Conservation (phyloP, 2,797 vertebrate species). For the Tachyglossus aculeatus region DNA sequence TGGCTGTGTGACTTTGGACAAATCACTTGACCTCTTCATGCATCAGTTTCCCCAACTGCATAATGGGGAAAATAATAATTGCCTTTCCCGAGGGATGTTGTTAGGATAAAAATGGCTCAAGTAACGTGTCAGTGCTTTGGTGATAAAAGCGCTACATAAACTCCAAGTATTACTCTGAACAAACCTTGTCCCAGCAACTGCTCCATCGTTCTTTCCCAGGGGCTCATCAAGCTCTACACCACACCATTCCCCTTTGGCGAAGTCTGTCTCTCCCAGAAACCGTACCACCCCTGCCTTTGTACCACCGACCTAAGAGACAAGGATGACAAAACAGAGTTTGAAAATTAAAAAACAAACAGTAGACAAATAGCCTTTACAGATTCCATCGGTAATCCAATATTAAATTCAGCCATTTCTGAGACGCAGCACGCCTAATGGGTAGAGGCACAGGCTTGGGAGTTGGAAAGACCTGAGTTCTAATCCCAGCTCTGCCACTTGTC, state of each 20-base stretch:
- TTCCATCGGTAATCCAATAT: accelerated
- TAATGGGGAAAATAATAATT: no score
- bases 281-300: conserved; percentile 97
- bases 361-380: background rate
- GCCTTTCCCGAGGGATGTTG: background rate
- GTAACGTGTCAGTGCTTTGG: no score
- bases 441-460: no score
- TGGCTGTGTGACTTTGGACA: no score
- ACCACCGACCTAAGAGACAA: conserved; percentile 86
- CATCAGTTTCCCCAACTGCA: no score
- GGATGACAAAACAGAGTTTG: background rate
- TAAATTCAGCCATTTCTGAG: background rate
- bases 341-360: background rate
- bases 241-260: conserved; percentile 98
- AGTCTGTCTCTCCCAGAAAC: conserved; percentile 95
- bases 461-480: no score
- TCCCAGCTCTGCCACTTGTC: no score
- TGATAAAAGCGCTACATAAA: background rate
- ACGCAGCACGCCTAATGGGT: no score
- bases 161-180: background rate
- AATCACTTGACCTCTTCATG: no score
- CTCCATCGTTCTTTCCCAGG: conserved; percentile 95
- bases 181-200: conserved; percentile 91
- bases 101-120: no score
- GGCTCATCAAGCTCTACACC: conserved; percentile 92